Conservation (phyloP, 2,888 invertebrate species). For the Leucoptera coffeella region DNA sequence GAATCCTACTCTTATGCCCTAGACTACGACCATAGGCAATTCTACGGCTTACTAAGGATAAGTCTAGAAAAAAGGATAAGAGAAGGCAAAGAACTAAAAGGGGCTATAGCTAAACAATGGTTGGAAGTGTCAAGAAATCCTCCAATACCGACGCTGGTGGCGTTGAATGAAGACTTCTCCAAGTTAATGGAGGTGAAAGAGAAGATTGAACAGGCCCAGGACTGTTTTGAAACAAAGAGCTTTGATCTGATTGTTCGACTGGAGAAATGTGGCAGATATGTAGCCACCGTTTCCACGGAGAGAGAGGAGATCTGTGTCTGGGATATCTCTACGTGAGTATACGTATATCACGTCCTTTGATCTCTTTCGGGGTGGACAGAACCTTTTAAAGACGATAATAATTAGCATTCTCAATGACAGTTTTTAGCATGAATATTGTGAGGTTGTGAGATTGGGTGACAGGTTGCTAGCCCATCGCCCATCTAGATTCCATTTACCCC, state of each 20-base stretch:
- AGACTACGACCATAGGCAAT: constrained; percentile 76
- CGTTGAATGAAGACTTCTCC: constrained; percentile 40
- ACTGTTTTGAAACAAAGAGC: constrained; percentile 37
- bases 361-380: no score
- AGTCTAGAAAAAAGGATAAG: constrained; percentile 29
- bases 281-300: constrained; percentile 69
- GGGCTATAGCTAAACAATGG: constrained; percentile 34
- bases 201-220: constrained; percentile 22
- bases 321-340: constrained; percentile 57
- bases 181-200: constrained; percentile 20
- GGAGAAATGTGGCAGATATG: constrained; percentile 61
- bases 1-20: constrained; percentile 66
- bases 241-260: constrained; percentile 60
- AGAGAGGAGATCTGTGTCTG: constrained; percentile 76
- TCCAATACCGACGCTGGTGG: constrained; percentile 57
- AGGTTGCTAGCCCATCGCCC: no score
- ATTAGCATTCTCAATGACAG: no score
- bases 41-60: constrained; percentile 59
- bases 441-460: no score
- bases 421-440: no score
- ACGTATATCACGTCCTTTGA: neutral
- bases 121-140: constrained; percentile 40
- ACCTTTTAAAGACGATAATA: no score
- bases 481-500: no score
- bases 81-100: constrained; percentile 22